A percentile compares a stretch with the other conserved stretches of the same genome.
Conservation (phyloP, 2,113 vertebrate genomes). For the Thamnaconus septentrionalis region DNA sequence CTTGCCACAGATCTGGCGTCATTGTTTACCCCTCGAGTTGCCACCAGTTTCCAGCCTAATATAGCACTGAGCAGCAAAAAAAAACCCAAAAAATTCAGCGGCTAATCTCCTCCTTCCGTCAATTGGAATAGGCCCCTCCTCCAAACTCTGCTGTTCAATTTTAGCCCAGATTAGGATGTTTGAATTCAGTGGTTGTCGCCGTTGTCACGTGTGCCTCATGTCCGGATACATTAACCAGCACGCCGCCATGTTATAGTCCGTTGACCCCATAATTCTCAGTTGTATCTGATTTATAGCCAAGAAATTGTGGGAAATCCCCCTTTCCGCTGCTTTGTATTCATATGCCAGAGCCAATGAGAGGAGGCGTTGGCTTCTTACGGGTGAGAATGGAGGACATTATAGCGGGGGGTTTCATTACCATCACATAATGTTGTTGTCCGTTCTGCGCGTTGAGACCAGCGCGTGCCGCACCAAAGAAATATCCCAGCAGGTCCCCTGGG, state of each 20-base stretch:
- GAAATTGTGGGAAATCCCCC: slow-evolving; percentile 40
- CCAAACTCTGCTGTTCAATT: slow-evolving; percentile 47
- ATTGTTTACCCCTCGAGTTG: slow-evolving; percentile 45
- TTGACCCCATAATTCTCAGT: slow-evolving; percentile 54
- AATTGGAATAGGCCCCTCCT: slow-evolving; percentile 36
- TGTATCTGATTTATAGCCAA: slow-evolving; percentile 51
- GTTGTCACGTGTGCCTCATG: slow-evolving; percentile 29
- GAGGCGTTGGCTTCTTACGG: too few species aligned
- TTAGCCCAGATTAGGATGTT: slow-evolving; percentile 50
- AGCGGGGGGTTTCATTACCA: slow-evolving; percentile 56
- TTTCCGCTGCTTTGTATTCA: slow-evolving; percentile 28
- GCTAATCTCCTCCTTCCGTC: slow-evolving; percentile 52
- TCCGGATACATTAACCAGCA: slow-evolving; percentile 19
- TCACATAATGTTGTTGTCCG: slow-evolving; percentile 66
- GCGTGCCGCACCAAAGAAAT: slow-evolving; percentile 56
- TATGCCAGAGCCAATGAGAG: slow-evolving; percentile 41
- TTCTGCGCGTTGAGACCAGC: slow-evolving; percentile 32
- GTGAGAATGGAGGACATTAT: slow-evolving; percentile 25
- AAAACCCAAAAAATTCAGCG: slow-evolving; percentile 16
- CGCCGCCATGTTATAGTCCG: slow-evolving; percentile 38
- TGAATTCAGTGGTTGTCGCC: slow-evolving; percentile 42
- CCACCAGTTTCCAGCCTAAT: slow-evolving; percentile 44
- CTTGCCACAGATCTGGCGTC: slow-evolving; percentile 23
- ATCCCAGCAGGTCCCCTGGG: slow-evolving; percentile 54
- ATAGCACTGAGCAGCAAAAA: slow-evolving; percentile 45